Evolutionary conservation across 2,888 invertebrate species (phyloP).

Genomic region (Epinotia bilunana): DNA sequence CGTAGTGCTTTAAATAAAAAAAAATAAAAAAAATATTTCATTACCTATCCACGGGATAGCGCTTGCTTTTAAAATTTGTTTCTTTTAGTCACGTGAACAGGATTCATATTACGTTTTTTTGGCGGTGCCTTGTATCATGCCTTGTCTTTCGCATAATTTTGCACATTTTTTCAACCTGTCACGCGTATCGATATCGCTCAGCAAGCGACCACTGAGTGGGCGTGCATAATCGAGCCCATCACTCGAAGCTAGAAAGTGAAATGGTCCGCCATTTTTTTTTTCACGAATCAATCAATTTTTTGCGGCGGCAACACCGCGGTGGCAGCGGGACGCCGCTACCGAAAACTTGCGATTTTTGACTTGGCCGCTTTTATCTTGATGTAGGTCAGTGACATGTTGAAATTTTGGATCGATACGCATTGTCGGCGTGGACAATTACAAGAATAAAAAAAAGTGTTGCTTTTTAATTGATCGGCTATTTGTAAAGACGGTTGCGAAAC

Average conservation of each 20-base stretch:
- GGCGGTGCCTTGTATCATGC: background rate
- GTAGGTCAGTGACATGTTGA: conserved; percentile 51
- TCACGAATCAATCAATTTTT: conserved; percentile 69
- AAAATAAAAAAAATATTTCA: no score
- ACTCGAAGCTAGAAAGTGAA: conserved; percentile 66
- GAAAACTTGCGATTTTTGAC: conserved; percentile 62
- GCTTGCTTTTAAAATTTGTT: background rate
- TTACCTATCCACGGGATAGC: background rate
- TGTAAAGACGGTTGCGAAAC: background rate
- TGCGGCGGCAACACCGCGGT: conserved; percentile 53
- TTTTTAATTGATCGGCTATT: background rate
- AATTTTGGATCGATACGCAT: conserved; percentile 30
- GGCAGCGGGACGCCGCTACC: conserved; percentile 71
- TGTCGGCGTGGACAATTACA: background rate
- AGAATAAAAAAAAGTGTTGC: background rate
- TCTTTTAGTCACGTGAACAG: no score
- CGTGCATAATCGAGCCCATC: conserved; percentile 69
- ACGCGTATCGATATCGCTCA: conserved; percentile 36
- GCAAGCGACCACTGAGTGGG: conserved; percentile 62
- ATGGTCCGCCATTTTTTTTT: conserved; percentile 70
- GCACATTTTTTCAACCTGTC: conserved; percentile 36
- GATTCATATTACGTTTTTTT: background rate
- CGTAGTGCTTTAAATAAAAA: no score
- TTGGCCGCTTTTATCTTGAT: conserved; percentile 53
- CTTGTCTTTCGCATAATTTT: background rate